phyloP scores from a whole-genome alignment of 1,140 invertebrate genomes.

The Eurosta solidaginis region DNA sequence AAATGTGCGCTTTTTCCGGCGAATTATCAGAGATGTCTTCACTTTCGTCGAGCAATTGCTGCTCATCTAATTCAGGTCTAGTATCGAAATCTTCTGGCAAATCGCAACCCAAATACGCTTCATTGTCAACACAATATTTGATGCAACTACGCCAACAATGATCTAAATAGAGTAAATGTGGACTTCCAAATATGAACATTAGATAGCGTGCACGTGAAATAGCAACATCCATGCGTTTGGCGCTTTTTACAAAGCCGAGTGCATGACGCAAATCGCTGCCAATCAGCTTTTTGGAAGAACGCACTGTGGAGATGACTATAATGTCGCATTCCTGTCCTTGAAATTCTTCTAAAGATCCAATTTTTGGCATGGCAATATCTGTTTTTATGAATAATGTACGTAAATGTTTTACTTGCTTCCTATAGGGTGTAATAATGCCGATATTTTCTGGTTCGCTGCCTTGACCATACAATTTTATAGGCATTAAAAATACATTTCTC shows the following conservation, averaged over 20 bases:
- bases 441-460: constrained; percentile 72
- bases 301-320: constrained; percentile 86
- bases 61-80: neutral
- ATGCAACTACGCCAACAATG: constrained; percentile 74
- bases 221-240: constrained; percentile 84
- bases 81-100: constrained; percentile 51
- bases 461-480: constrained; percentile 68
- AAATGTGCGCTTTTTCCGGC: too few species aligned
- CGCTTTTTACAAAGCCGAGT: constrained; percentile 77
- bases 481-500: constrained; percentile 67
- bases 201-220: constrained; percentile 81
- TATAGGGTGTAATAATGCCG: constrained; percentile 92
- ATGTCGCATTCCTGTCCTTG: constrained; percentile 85
- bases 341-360: constrained; percentile 95
- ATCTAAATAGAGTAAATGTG: constrained; percentile 73
- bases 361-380: constrained; percentile 75
- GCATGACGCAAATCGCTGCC: constrained; percentile 64
- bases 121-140: constrained; percentile 66
- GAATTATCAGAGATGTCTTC: too few species aligned
- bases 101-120: constrained; percentile 71
- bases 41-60: too few species aligned
- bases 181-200: constrained; percentile 83
- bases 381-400: constrained; percentile 59
- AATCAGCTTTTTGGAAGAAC: constrained; percentile 64
- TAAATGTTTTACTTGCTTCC: constrained; percentile 75